phyloP scores from a whole-genome alignment of 2,113 vertebrate species.

The Albula goreensis region DNA sequence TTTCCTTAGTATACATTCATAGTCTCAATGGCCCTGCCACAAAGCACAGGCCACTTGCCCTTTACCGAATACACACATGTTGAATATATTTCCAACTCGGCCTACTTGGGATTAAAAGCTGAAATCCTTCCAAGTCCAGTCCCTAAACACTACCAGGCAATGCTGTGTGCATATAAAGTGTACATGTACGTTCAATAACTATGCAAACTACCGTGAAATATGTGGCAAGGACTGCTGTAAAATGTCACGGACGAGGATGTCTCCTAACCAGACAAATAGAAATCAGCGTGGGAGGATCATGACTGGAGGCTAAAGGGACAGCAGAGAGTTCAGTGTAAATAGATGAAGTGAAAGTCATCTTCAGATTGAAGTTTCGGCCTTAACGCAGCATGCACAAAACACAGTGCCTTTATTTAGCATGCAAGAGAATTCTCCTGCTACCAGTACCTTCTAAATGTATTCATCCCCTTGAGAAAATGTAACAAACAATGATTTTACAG shows the following conservation, averaged over 20 bases:
- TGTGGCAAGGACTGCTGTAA: background rate
- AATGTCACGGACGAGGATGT: background rate
- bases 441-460: background rate
- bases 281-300: background rate
- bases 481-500: constrained; percentile 8
- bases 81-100: background rate
- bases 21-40: background rate
- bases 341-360: background rate
- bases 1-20: background rate
- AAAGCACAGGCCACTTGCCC: background rate
- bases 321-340: background rate
- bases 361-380: background rate
- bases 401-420: background rate
- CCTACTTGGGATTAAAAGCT: background rate
- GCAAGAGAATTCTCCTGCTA: background rate
- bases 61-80: background rate
- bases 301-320: background rate
- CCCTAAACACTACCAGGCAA: background rate
- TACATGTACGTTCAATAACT: background rate
- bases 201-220: background rate
- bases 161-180: background rate
- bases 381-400: background rate
- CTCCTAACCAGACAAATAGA: background rate
- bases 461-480: background rate
- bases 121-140: background rate